Evolutionary conservation across 2,113 vertebrate species (phyloP), one percentile per base, ranked within the genome.

Genomic region (Speoplatyrhinus poulsoni): DNA sequence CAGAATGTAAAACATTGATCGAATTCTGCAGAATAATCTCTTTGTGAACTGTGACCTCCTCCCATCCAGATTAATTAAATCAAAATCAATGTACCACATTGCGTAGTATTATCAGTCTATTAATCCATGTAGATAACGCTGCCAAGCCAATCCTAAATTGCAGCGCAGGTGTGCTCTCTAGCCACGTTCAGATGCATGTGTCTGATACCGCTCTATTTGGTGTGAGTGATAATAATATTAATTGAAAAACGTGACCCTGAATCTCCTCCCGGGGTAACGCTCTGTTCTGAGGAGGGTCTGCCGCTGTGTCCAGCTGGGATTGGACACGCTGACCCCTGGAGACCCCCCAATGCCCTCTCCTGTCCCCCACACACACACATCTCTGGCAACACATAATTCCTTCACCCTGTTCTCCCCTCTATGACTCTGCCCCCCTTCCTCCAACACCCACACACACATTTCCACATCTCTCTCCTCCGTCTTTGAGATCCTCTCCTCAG

Each of bases 251-350:
- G 60, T 65, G 83, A 78, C 77, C 83, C 67, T 57, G 73, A 73
- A 69, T 81, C 67, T 76, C 82, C 71, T 92, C 87, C 88, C 83
- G 19, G 12, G 69, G 81, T 87, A 72, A 63, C 7, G 11, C 36
- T 48, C 52, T 7, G 0, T 81, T 83, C 70, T 47, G 77, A 69
- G 49, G 73, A 70, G 71, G 70, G 65, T 55, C 75, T 77, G 65
- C 80, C 54, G 63, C 76, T 63, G 63, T 79, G 80, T 87, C 82
- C 76, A 73, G 80, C 70, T 46, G 58, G 82, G 85, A 93, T 90
- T 91, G 89, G 80, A 89, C 88, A 83, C 80, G 65, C 67, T 93
- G 91, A 92, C 92, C 91, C 89, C 76, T 88, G 70, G 79, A 90
- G 69, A 86, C 83, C 83, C 77, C 58, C 58, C 85, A 73, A 26